These are phyloP conservation scores for Phrynocephalus guinanensis DNA, from an alignment of 2,797 vertebrate species.

Conservation along the genomic window DNA sequence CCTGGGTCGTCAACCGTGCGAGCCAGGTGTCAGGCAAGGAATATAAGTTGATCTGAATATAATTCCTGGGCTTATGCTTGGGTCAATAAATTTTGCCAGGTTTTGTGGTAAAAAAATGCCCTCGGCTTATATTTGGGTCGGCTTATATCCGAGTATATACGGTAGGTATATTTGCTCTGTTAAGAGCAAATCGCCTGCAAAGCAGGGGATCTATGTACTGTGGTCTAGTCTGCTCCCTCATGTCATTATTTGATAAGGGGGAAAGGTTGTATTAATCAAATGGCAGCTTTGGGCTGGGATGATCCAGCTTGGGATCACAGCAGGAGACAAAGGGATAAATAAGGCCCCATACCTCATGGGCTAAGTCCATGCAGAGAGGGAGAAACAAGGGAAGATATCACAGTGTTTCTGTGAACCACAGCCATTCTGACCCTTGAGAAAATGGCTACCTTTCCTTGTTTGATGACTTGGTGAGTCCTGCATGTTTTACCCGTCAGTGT, in stretches of 20 bases:
- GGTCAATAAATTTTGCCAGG: no score
- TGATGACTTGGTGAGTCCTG: slow-evolving; percentile 40
- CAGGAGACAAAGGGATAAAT: neutral
- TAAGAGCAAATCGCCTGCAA: neutral
- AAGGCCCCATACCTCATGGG: no score
- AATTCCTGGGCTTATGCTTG: no score
- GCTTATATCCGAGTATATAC: no score
- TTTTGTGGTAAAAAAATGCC: no score
- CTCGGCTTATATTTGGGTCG: no score
- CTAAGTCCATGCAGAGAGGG: neutral
- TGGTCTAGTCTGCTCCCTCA: neutral
- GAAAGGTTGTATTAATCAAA: neutral
- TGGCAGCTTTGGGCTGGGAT: neutral
- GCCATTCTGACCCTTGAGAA: slow-evolving; percentile 21
- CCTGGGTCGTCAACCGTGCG: no score
- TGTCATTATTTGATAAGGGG: neutral
- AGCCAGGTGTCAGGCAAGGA: no score
- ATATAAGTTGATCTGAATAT: no score
- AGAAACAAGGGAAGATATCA: neutral
- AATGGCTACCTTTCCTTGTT: slow-evolving; percentile 40
- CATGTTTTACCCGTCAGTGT: slow-evolving; percentile 53
- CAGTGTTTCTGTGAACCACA: neutral
- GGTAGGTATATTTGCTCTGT: no score
- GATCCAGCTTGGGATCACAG: no score
- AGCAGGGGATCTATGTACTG: neutral